These are phyloP conservation scores for Nipponia nippon DNA, from an alignment of 2,113 vertebrate genomes.

Conservation along the genomic window DNA sequence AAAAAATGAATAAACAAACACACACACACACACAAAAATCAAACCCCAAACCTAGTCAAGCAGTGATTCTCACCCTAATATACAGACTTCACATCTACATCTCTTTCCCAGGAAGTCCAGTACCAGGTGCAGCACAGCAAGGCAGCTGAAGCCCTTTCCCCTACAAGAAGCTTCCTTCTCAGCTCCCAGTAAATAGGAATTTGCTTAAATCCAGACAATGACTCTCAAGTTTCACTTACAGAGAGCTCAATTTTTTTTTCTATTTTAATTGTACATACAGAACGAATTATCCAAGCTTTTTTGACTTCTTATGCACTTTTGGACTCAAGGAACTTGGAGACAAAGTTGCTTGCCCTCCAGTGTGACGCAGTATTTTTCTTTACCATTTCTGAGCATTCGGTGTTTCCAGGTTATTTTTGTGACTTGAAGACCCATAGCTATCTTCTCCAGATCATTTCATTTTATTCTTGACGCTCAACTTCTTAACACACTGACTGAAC, in stretches of 20 bases:
- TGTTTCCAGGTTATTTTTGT: neutral
- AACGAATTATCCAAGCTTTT: neutral
- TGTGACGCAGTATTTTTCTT: neutral
- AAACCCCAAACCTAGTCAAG: neutral
- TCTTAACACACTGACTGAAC: neutral
- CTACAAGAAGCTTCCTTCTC: neutral
- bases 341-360: neutral
- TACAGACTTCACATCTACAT: neutral
- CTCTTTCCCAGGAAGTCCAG: neutral
- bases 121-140: neutral
- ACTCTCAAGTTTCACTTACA: neutral
- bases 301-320: neutral
- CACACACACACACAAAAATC: neutral
- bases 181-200: neutral
- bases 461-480: neutral
- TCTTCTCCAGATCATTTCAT: neutral
- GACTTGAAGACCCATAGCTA: neutral
- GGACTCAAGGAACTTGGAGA: neutral
- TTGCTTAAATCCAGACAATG: neutral
- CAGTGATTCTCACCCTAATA: neutral
- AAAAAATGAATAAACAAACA: neutral
- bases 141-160: neutral
- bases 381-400: neutral
- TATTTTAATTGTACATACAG: neutral
- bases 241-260: neutral